Base-by-base conservation (phyloP, 2,888 invertebrate genomes). In the Sarcophaga rosellei region DNA sequence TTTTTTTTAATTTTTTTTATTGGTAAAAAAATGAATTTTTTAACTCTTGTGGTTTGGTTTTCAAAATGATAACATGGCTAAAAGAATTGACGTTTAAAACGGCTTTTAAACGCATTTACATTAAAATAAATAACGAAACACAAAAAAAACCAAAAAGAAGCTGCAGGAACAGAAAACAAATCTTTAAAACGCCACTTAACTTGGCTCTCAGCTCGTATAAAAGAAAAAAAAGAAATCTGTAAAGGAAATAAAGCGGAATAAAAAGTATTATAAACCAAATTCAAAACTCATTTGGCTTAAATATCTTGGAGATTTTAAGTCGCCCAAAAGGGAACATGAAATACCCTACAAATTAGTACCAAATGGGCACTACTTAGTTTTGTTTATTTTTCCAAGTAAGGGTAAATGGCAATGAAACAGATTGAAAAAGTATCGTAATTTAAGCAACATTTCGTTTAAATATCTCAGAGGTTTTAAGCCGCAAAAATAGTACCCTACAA, bases 141-240 rank as follows among this genome's bases (percentile, higher is more conserved):
- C 45, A 15, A 78, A 74, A 75, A 79, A 59, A 65, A 72, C 53
- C 68, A 57, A 75, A 47, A 21, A 10, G 45, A 78, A 75, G 53
- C 53, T 53, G 53, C 53, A 77, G 47, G 10, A 76, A 77, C 25
- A 78, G 72, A 68, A 77, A 74, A 84, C 84, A 86, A 84, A 86
- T 86, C 86, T 81, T 84, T 61, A 86, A 86, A 86, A 86, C 81
- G 86, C 86, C 86, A 86, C 86, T 86, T 84, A 84, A 86, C 74
- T 75, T 17, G 17, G 53, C 53, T 53, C 53, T 15, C 1, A 12
- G 17, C 4, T 15, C 4, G 53, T 53, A 47, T 15, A 45, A 20
- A 25, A 35, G 44, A 35, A 69, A 25, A 35, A 65, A 35, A 69
- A 53, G 17, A 20, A 8, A 72, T 23, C 21, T 73, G 35, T 17